Evolutionary conservation across 1,140 invertebrate species (phyloP), one percentile per base, ranked within the genome.

Genomic region (Ips typographus): DNA sequence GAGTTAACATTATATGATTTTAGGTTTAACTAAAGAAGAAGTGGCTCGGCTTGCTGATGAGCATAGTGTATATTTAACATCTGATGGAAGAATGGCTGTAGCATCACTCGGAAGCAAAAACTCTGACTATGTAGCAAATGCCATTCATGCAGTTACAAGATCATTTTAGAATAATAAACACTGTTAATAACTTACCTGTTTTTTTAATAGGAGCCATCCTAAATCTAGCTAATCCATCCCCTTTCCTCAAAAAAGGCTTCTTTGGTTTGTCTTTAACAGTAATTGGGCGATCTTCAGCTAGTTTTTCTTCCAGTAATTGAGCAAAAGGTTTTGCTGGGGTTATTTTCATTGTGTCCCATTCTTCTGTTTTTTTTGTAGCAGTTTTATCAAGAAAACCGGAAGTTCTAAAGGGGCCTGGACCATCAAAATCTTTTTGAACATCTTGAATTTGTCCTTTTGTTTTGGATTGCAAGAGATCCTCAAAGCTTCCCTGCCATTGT

Each of bases 31-130:
- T 2, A n/a, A 37, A 43, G 58, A 65, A 38, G 78, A 96, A 92
- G 95, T 98, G 58, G 93, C 93, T 76, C 88, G 87, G 73, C 81
- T 99, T 40, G 96, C 88, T 0, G 97, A 96, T 77, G 90, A 99
- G 5, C 94, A 90, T 84, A 95, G 94, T 75, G 86, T 99, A 65
- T 99, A 98, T 80, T 81, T 99, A 72, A 99, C 97, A 2, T 98
- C 96, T 82, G 97, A 99, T 83, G 98, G 98, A 1, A 89, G 98
- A 74, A 98, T 99, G 79, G 98, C 96, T 2, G 93, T 99, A 81
- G 97, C 97, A 41, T 98, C 98, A 59, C 90, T 99, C 3, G 92
- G 94, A 1, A 93, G 94, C 1, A 91, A 92, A 74, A 99, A 99
- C 84, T 95, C 99, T 1, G 90, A 91, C 71, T 98, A 99, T 80